Evolutionary conservation across 2,113 vertebrate genomes (phyloP).

Genomic region (Acanthochromis polyacanthus): DNA sequence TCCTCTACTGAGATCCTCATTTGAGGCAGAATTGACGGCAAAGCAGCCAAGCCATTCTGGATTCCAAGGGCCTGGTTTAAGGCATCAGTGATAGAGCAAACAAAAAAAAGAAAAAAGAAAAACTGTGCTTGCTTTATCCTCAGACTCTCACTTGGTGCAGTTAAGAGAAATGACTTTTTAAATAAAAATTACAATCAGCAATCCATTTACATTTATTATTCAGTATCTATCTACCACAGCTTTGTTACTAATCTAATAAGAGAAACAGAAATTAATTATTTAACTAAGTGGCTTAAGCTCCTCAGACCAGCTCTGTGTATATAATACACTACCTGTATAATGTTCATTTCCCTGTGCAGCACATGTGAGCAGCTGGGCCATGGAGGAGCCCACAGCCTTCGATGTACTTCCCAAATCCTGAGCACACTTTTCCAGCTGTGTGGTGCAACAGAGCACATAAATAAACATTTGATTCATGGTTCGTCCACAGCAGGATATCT

Average conservation of each 20-base stretch:
- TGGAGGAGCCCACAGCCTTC: conserved; percentile 97
- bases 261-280: conserved; percentile 2
- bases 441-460: conserved; percentile 20
- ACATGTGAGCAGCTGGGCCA: conserved; percentile 97
- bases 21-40: conserved; percentile 42
- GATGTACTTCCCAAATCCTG: conserved; percentile 98
- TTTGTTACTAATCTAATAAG: not conserved
- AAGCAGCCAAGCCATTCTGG: conserved; percentile 35
- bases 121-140: conserved; percentile 13
- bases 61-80: conserved; percentile 14
- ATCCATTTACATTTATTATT: conserved; percentile 10
- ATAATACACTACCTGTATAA: conserved; percentile 91
- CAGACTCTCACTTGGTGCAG: not conserved
- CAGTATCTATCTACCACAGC: not conserved
- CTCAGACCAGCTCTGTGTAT: not conserved
- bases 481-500: not conserved
- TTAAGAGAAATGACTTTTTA: not conserved
- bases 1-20: conserved; percentile 55
- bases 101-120: conserved; percentile 36
- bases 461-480: not conserved
- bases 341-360: conserved; percentile 98
- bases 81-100: conserved; percentile 22
- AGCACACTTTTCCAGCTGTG: conserved; percentile 96
- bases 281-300: not conserved
- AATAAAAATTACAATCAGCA: conserved; percentile 19